Percentiles rank a stretch among this genome's conserved stretches.
Evolutionary conservation across 2,888 invertebrate genomes (phyloP).

Genomic region (Volucella inanis): DNA sequence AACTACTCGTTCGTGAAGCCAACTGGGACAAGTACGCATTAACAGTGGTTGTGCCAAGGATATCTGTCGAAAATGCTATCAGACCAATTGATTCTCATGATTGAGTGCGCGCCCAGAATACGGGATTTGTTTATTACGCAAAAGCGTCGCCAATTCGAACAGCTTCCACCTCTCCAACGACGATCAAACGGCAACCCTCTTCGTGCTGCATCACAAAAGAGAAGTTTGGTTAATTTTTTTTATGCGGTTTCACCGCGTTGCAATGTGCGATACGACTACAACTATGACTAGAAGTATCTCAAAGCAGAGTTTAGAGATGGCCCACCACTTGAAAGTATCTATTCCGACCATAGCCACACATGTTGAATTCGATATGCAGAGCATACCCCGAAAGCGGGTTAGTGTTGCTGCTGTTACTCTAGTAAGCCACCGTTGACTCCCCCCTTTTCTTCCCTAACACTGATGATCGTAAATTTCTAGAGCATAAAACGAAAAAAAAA

Average conservation of each 20-base stretch:
- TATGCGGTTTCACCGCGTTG: slow-evolving; percentile 46
- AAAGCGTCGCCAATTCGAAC: background rate
- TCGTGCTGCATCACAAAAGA: background rate
- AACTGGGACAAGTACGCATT: slow-evolving; percentile 19
- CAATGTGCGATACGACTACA: background rate
- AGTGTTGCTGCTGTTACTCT: slow-evolving; percentile 39
- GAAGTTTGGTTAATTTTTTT: slow-evolving; percentile 42
- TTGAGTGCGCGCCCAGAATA: slow-evolving; percentile 30
- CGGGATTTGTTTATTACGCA: slow-evolving; percentile 57
- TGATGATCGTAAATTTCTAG: slow-evolving; percentile 70
- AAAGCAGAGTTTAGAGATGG: slow-evolving; percentile 10
- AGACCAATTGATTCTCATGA: background rate
- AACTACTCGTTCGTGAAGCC: too few species aligned
- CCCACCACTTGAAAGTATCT: slow-evolving; percentile 46
- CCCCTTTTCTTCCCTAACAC: slow-evolving; percentile 20
- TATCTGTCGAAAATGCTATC: background rate
- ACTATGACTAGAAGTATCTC: too few species aligned
- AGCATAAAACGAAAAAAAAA: slow-evolving; percentile 46
- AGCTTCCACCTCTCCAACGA: too few species aligned
- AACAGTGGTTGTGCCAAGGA: background rate
- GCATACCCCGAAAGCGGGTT: slow-evolving; percentile 56
- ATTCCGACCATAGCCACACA: slow-evolving; percentile 48
- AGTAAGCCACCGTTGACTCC: slow-evolving; percentile 14
- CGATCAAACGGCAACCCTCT: slow-evolving; percentile 5
- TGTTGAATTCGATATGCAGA: slow-evolving; percentile 40